Evolutionary conservation across 2,113 vertebrate species (phyloP).

Genomic region (Trichechus manatus): DNA sequence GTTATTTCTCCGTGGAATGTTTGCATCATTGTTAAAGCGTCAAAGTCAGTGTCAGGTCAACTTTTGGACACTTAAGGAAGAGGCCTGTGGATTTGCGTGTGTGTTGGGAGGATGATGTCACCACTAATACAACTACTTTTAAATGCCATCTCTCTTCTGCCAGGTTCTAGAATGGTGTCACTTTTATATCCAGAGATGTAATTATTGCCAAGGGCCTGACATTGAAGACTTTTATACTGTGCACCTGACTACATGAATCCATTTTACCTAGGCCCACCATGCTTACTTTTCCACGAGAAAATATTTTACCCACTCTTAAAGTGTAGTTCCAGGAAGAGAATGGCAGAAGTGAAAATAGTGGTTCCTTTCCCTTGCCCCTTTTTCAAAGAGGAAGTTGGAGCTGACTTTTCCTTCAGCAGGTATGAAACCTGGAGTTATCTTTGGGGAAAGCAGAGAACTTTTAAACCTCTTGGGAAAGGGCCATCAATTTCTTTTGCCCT

Average conservation of each 20-base stretch:
- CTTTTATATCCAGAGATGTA: background rate
- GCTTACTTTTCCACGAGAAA: background rate
- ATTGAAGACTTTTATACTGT: too few relatives aligned
- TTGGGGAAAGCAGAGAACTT: background rate
- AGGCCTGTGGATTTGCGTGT: background rate
- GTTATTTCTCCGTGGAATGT: constrained; percentile 20
- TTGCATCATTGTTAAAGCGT: constrained; percentile 32
- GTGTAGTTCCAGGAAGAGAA: background rate
- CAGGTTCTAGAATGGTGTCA: background rate
- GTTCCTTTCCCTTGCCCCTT: fast-evolving
- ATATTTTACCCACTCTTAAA: background rate
- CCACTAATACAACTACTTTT: background rate
- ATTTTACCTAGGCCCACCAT: background rate
- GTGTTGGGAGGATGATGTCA: background rate
- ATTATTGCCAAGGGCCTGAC: background rate
- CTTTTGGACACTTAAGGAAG: background rate
- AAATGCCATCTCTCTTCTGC: background rate
- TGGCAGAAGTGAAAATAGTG: background rate
- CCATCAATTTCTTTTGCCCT: background rate
- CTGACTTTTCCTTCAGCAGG: background rate
- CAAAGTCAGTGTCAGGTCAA: constrained; percentile 43
- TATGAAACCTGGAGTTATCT: background rate
- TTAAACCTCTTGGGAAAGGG: background rate
- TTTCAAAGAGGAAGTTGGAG: background rate
- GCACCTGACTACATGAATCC: background rate